Evolutionary conservation across 2,113 vertebrate genomes (phyloP).

Genomic region (Potamarius usumacintae): DNA sequence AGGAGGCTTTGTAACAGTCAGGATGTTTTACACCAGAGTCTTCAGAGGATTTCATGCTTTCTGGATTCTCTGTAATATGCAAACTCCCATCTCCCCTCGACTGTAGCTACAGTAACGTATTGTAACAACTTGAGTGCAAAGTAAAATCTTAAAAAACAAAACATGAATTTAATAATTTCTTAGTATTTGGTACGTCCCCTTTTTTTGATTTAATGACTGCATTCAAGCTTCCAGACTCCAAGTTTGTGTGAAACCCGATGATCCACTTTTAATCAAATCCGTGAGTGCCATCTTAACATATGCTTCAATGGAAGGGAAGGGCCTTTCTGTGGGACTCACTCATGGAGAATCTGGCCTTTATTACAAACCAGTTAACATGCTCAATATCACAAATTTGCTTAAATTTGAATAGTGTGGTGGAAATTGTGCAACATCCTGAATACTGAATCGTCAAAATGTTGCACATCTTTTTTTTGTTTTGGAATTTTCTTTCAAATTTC

Average conservation of each 20-base stretch:
- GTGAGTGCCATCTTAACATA: not conserved
- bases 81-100: not conserved
- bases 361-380: not conserved
- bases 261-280: not conserved
- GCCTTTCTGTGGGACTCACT: not conserved
- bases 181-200: not conserved
- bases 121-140: not conserved
- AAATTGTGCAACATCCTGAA: not conserved
- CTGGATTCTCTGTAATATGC: not conserved
- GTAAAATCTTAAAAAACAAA: not conserved
- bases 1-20: not conserved
- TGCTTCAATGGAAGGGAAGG: not conserved
- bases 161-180: not conserved
- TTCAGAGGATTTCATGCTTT: not conserved
- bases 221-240: not conserved
- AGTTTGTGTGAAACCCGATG: not conserved
- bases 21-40: not conserved
- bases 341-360: not conserved
- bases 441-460: not conserved
- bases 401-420: not conserved
- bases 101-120: not conserved
- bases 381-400: not conserved
- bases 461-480: not conserved
- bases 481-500: too few species aligned
- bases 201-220: not conserved